Conservation (phyloP, 2,797 vertebrate species). For the Acropternis orthonyx region DNA sequence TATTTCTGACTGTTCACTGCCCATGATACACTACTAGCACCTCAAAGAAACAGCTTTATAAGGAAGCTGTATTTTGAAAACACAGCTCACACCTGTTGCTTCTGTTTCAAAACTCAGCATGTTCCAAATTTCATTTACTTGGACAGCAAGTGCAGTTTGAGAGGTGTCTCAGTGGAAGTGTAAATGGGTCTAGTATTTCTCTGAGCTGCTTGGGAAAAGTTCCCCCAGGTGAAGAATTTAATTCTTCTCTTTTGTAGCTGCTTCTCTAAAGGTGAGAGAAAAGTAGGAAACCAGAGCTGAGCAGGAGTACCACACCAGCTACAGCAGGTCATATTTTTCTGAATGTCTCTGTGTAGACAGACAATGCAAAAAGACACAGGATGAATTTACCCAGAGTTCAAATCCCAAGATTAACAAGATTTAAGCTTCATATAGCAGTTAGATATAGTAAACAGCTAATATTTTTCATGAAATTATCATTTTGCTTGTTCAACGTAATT, state of each 20-base stretch:
- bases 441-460: neutral
- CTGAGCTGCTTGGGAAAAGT: neutral
- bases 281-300: neutral
- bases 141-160: neutral
- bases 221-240: neutral
- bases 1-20: neutral
- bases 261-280: neutral
- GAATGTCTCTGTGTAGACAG: neutral
- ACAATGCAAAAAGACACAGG: neutral
- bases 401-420: neutral
- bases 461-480: neutral
- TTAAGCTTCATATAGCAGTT: neutral
- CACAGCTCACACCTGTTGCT: neutral
- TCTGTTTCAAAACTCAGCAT: neutral
- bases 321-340: neutral
- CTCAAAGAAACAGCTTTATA: neutral
- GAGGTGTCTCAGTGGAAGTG: neutral
- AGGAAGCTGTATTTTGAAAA: neutral
- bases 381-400: neutral
- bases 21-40: neutral
- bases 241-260: neutral
- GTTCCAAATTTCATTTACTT: neutral
- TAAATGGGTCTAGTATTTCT: neutral
- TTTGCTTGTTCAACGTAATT: neutral
- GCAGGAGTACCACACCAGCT: neutral